Evolutionary conservation across 2,888 invertebrate species (phyloP).

Genomic region (Cenopis cana): DNA sequence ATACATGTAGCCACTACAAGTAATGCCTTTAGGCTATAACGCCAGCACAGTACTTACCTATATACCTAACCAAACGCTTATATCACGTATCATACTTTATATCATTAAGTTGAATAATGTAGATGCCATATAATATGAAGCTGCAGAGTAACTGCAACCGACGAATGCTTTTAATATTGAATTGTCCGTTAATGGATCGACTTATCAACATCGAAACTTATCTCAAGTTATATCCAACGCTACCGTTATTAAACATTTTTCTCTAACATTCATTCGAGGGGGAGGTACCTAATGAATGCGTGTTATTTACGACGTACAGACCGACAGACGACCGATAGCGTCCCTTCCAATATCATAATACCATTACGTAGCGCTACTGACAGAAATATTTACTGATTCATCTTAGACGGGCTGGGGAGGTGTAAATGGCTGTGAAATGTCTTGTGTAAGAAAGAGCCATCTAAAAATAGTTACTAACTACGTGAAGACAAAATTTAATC

Average conservation of each 20-base stretch:
- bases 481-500: background rate
- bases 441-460: background rate
- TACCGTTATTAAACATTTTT: constrained; percentile 67
- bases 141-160: background rate
- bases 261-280: constrained; percentile 63
- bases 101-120: too few species aligned
- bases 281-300: constrained; percentile 69
- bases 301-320: constrained; percentile 73
- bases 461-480: constrained; percentile 15
- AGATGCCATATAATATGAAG: background rate
- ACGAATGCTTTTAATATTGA: constrained; percentile 22
- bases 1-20: too few species aligned
- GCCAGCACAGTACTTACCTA: too few species aligned
- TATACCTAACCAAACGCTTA: too few species aligned
- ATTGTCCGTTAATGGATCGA: constrained; percentile 29
- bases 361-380: constrained; percentile 69
- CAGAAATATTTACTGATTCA: constrained; percentile 56
- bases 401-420: constrained; percentile 25
- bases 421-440: constrained; percentile 17
- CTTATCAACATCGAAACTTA: constrained; percentile 35
- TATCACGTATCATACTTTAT: too few species aligned
- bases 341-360: constrained; percentile 72
- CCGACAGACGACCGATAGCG: constrained; percentile 72
- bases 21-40: too few species aligned
- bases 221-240: constrained; percentile 45